Base-by-base conservation (phyloP, 2,113 vertebrate genomes). In the Periophthalmus modestus region DNA sequence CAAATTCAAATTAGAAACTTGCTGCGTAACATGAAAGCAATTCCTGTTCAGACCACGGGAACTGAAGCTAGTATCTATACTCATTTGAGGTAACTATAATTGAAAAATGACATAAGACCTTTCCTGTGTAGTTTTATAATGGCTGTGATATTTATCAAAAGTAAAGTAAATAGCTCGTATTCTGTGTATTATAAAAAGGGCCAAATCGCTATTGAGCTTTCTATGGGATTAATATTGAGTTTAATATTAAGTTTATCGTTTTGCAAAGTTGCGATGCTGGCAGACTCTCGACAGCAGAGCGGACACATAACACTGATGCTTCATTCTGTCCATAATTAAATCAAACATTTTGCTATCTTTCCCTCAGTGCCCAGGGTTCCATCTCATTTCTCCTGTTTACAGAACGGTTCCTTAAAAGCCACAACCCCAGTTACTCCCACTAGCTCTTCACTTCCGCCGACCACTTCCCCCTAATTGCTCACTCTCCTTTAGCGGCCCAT, bases 391-490 rank as follows among this genome's bases (percentile, higher is more conserved):
- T 72, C n/a, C 52, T 87, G 83, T 90, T 88, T 89, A 86, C 82
- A 84, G 89, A 89, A 90, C 74, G 71, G 81, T 84, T 87, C 81
- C 77, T 91, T 87, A 83, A 88, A 91, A 89, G 81, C 84, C 78
- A 79, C 77, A 66, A 66, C 83, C 78, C 66, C 67, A 73, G 72
- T 88, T 82, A 85, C 88, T 91, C 82, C 84, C 84, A 76, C 84
- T 78, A 70, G 81, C 61, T 81, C 84, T 88, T 81, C 57, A 75
- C 86, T 87, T 87, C 72, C 84, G 86, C 86, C n/a, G 68, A 85
- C 85, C 84, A 85, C 85, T 91, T 92, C 85, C 89, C 86, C 84
- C 77, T 90, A 91, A 92, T 89, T 83, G 84, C 79, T 86, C 57
- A 5, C 73, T 79, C 74, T 74, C 74, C 84, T 81, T 77, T 76